phyloP scores from a whole-genome alignment of 2,888 invertebrate genomes.

The Tenthredo distinguenda region DNA sequence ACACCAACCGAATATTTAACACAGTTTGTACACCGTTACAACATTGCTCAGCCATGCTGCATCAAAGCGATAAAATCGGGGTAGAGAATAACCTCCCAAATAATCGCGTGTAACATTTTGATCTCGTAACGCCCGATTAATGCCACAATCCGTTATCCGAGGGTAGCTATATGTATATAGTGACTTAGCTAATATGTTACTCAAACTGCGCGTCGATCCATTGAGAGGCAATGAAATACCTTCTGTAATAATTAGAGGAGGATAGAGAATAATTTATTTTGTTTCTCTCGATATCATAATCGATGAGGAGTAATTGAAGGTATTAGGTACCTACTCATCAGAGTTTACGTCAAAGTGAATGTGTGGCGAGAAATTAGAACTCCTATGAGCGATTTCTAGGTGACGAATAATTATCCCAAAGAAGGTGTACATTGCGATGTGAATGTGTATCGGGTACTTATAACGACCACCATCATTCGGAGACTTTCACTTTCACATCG shows the following conservation, averaged over 20 bases:
- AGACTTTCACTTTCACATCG: constrained; percentile 41
- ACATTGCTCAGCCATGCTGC: constrained; percentile 8
- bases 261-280: neutral
- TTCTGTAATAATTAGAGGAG: neutral
- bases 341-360: neutral
- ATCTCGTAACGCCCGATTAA: constrained; percentile 76
- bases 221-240: neutral
- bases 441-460: neutral
- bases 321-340: too few species aligned
- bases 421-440: neutral
- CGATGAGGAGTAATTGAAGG: neutral
- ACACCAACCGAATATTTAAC: neutral
- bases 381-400: neutral
- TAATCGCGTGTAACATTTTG: constrained; percentile 76
- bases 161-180: neutral
- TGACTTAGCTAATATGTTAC: neutral
- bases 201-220: neutral
- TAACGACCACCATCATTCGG: constrained; percentile 1
- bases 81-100: constrained; percentile 56
- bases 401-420: constrained; percentile 28
- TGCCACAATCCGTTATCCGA: constrained; percentile 68
- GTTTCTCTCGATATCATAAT: neutral
- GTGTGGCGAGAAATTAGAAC: neutral
- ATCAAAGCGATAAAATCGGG: neutral
- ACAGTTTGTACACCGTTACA: neutral